phyloP scores from a whole-genome alignment of 2,888 invertebrate species.

The Pseudanteris insignis region DNA sequence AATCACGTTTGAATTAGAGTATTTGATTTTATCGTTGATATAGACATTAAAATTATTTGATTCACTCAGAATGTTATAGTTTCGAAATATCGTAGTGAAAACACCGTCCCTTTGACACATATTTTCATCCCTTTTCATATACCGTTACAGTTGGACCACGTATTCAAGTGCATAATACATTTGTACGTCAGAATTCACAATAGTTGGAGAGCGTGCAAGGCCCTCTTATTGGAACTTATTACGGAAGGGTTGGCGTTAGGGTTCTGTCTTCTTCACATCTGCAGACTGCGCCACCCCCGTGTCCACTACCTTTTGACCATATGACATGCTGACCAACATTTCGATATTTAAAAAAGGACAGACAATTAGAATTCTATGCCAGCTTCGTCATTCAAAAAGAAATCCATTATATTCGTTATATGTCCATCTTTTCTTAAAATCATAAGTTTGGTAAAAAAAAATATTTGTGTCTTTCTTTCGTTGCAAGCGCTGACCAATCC shows the following conservation, averaged over 20 bases:
- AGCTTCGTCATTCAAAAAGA: conserved; percentile 25
- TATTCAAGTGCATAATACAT: conserved; percentile 57
- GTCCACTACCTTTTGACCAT: conserved; percentile 64
- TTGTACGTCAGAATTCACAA: conserved; percentile 52
- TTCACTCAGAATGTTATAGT: conserved; percentile 3
- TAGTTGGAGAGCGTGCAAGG: conserved; percentile 49
- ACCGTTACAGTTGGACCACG: conserved; percentile 58
- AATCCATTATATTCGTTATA: conserved; percentile 27
- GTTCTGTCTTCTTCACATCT: conserved; percentile 57
- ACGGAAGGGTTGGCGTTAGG: conserved; percentile 62
- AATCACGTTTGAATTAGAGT: no score
- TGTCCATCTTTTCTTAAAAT: conserved; percentile 28
- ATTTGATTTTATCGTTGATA: no score
- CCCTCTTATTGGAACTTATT: conserved; percentile 59
- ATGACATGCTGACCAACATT: conserved; percentile 67
- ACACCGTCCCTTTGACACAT: conserved; percentile 58
- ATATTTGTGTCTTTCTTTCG: conserved; percentile 15
- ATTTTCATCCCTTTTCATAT: conserved; percentile 49
- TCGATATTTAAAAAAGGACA: conserved; percentile 47
- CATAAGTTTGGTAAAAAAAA: conserved; percentile 21
- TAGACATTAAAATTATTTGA: not conserved
- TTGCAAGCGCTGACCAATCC: conserved; percentile 8
- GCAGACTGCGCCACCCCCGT: conserved; percentile 50
- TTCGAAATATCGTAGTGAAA: conserved; percentile 40
- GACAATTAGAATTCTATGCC: conserved; percentile 31